Percentiles rank a stretch among this genome's conserved stretches.
Conservation (phyloP, 1,140 invertebrate genomes). For the Panulirus ornatus region DNA sequence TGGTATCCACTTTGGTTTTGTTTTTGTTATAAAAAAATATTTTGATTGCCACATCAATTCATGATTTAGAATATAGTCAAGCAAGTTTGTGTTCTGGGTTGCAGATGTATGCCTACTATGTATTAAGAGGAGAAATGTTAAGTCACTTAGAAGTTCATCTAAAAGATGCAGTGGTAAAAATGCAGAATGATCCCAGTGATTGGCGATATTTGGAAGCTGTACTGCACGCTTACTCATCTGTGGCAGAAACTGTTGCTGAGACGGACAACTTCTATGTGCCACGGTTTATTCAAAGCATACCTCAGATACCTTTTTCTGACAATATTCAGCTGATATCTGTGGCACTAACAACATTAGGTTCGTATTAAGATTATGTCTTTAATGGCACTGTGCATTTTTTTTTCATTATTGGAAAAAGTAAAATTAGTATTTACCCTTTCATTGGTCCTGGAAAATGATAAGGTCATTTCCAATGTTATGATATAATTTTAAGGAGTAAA, state of each 20-base stretch:
- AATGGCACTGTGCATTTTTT: no score
- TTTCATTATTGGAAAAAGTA: no score
- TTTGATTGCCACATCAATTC: background rate
- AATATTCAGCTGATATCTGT: constrained; percentile 75
- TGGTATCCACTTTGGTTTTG: no score
- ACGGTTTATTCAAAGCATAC: constrained; percentile 74
- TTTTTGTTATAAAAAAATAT: no score
- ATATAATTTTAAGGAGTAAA: no score
- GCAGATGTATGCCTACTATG: constrained; percentile 75
- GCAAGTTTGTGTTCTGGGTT: background rate
- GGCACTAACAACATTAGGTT: constrained; percentile 73
- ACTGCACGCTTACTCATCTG: constrained; percentile 73
- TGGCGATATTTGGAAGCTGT: constrained; percentile 74
- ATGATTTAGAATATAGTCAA: no score
- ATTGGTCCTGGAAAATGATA: no score
- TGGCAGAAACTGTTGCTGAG: constrained; percentile 75
- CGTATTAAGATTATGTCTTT: constrained; percentile 14
- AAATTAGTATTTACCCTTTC: no score
- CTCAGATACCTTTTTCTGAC: constrained; percentile 74
- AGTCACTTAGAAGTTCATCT: constrained; percentile 72
- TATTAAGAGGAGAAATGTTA: constrained; percentile 73
- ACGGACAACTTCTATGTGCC: constrained; percentile 73
- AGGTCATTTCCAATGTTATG: no score
- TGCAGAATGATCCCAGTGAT: constrained; percentile 70
- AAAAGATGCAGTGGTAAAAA: constrained; percentile 72